Base-by-base conservation (phyloP, 1,140 invertebrate genomes). In the Bombus confusus region DNA sequence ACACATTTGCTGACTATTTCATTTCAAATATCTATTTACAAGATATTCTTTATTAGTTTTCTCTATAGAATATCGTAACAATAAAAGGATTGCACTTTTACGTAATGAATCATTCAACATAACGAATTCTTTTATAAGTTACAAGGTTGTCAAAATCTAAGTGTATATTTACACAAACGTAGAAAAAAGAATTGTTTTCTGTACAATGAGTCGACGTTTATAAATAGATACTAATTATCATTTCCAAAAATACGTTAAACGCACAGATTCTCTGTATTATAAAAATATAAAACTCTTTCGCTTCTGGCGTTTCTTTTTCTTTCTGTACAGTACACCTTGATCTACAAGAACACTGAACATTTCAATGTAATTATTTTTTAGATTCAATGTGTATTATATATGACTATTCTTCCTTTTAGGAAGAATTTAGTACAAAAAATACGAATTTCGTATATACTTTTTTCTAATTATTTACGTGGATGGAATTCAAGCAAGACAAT, bases 391-490 rank as follows among this genome's bases (percentile, higher is more conserved):
- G 12, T 69, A 79, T 28, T 59, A 71, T 69, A 72, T 57, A 43
- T 3, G 22, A 59, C 31, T 77, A 43, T 10, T 59, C 39, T 80
- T 72, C 12, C 37, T 1, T 73, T 8, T n/a, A 34, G 37, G 37
- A 68, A 41, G 31, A 80, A 37, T 41, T 52, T 13, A 39, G 34
- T 75, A 76, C 80, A 83, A 86, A 83, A 77, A 86, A 81, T 84
- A 84, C 57, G 74, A 86, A 78, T 78, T 75, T 86, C 64, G 74
- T 73, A 84, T 76, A 84, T 84, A 83, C 31, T 78, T 84, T 80
- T 77, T 71, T 47, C 22, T 41, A 41, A 52, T 52, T 64, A 80
- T 47, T 85, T 47, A 80, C 76, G 41, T 64, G n/a, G 22, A 59
- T 31, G 15, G 5, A 66, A 47, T 28, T 22, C 22, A 28, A 43